Evolutionary conservation across 2,113 vertebrate genomes (phyloP).

Genomic region (Eupsittula cactorum): DNA sequence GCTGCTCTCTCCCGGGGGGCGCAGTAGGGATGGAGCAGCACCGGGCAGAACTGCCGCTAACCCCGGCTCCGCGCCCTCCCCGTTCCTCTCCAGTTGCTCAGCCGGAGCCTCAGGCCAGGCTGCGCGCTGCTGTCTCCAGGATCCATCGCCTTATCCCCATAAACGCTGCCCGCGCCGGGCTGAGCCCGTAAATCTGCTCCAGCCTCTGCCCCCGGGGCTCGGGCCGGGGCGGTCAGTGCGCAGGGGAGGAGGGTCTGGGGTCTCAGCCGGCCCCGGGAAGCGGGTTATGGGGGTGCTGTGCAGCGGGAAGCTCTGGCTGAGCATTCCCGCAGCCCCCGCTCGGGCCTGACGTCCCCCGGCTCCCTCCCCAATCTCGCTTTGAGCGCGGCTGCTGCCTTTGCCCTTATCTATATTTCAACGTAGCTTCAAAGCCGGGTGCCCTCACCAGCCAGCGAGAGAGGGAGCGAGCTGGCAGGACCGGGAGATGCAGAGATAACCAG

Average conservation of each 20-base stretch:
- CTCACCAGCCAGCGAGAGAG: conserved; percentile 5
- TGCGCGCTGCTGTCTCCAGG: background rate
- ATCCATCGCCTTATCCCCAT: background rate
- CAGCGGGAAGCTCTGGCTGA: background rate
- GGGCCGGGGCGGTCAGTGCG: rapidly evolving
- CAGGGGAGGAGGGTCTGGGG: background rate
- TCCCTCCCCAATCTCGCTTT: background rate
- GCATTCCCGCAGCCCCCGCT: background rate
- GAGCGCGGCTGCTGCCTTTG: background rate
- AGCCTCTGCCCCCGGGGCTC: too few species aligned
- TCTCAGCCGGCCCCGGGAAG: rapidly evolving
- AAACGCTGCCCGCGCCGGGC: rapidly evolving
- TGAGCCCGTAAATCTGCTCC: background rate
- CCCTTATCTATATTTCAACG: conserved; percentile 73
- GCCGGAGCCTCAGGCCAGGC: background rate
- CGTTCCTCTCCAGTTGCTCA: background rate
- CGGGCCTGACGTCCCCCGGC: background rate
- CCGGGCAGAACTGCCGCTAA: background rate
- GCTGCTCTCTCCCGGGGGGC: background rate
- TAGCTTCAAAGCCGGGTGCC: conserved; percentile 67
- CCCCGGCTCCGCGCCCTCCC: background rate
- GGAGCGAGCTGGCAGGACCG: background rate
- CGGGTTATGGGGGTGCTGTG: background rate
- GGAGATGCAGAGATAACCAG: conserved; percentile 13
- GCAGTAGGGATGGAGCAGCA: background rate